phyloP scores from a whole-genome alignment of 2,888 invertebrate species.

The Leucophora obtusa region DNA sequence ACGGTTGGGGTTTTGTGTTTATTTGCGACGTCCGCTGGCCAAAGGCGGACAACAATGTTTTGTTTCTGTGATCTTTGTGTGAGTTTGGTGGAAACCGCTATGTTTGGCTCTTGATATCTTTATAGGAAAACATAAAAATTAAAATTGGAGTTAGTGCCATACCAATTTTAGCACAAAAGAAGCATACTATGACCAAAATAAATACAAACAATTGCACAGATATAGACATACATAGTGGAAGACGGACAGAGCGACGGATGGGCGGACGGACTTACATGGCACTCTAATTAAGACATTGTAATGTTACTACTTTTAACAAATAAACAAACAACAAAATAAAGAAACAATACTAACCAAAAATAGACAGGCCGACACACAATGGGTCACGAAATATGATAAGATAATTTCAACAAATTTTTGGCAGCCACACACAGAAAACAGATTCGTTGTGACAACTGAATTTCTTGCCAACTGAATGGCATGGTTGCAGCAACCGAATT shows the following conservation, averaged over 20 bases:
- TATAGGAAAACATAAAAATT: slow-evolving; percentile 46
- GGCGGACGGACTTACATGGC: slow-evolving; percentile 22
- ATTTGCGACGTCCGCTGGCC: slow-evolving; percentile 10
- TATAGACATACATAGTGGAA: slow-evolving; percentile 30
- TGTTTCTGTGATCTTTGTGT: slow-evolving; percentile 47
- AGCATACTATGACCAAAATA: slow-evolving; percentile 34
- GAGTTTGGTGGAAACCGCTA: slow-evolving; percentile 25
- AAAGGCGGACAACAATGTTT: slow-evolving; percentile 55
- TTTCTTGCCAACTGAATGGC: too few species aligned
- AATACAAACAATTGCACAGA: slow-evolving; percentile 47
- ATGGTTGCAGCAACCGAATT: too few species aligned
- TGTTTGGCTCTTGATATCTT: slow-evolving; percentile 53
- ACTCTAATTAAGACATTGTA: slow-evolving; percentile 58
- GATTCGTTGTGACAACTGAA: too few species aligned
- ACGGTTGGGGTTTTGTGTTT: slow-evolving; percentile 27
- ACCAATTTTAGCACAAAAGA: slow-evolving; percentile 50
- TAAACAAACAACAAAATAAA: not conserved
- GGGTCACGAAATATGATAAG: not conserved
- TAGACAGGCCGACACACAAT: not conserved
- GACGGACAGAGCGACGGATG: slow-evolving; percentile 15
- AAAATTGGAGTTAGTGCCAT: slow-evolving; percentile 58
- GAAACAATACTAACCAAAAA: not conserved
- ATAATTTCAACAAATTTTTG: too few species aligned
- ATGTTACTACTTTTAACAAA: slow-evolving; percentile 48
- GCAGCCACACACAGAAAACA: too few species aligned